A percentile compares a stretch with the other conserved stretches of the same genome.
Evolutionary conservation across 2,888 invertebrate species (phyloP).

Genomic region (Agrochola macilenta): DNA sequence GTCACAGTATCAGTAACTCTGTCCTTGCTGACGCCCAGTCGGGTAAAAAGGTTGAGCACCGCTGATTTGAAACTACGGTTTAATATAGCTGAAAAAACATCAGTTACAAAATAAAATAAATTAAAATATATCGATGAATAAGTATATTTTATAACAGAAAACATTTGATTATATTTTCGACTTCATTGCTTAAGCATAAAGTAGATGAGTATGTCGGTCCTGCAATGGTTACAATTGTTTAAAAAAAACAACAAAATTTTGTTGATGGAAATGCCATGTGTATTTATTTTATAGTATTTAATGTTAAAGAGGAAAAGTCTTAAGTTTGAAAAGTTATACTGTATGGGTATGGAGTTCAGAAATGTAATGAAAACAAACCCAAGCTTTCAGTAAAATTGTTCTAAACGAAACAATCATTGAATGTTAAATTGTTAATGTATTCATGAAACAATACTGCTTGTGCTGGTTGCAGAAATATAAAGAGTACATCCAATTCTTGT

Average conservation of each 20-base stretch:
- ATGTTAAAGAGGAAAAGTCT: neutral
- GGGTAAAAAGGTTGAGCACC: conserved; percentile 11
- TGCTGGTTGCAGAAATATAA: conserved; percentile 37
- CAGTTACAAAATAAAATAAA: neutral
- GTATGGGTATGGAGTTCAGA: neutral
- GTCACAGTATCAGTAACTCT: neutral
- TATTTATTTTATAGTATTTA: conserved; percentile 2
- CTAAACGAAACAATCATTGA: neutral
- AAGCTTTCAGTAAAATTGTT: conserved; percentile 7
- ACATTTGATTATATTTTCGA: neutral
- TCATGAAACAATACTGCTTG: conserved; percentile 21
- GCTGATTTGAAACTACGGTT: conserved; percentile 16
- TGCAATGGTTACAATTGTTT: neutral
- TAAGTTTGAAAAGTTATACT: neutral
- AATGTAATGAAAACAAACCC: conserved; percentile 27
- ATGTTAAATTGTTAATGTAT: neutral
- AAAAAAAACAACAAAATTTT: neutral
- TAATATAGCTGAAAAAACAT: neutral
- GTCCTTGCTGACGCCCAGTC: neutral
- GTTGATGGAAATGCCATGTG: neutral
- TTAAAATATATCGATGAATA: neutral
- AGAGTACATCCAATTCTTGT: conserved; percentile 24
- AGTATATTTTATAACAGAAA: neutral
- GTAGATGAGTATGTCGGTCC: neutral
- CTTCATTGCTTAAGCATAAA: neutral